Base-by-base conservation (phyloP, 2,888 invertebrate species). In the Tiphia femorata region DNA sequence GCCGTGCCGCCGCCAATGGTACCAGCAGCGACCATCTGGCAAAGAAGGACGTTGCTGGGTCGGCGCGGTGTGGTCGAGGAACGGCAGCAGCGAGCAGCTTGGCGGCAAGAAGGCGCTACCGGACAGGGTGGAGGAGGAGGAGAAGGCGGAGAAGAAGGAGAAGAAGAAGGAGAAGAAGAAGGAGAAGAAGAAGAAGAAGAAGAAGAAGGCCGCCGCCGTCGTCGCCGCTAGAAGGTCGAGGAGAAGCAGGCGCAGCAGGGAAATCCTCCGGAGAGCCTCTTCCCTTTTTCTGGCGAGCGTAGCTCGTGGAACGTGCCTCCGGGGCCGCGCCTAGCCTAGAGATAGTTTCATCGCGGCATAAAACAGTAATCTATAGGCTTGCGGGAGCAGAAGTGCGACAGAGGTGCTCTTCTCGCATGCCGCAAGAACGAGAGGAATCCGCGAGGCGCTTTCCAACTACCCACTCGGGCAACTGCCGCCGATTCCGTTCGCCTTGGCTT, bases 301-400 rank as follows among this genome's bases (percentile, higher is more conserved):
- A n/a, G n/a, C 12, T n/a, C 12, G 12, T 33, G 33, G n/a, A 33
- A 33, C 6, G 33, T 8, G 14, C 33, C 12, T n/a, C n/a, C n/a
- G n/a, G n/a, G 33, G 33, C 33, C 33, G 33, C 33, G 14, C 33
- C 33, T 62, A 57, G 59, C 46, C 41, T 23, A 48, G 48, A 58
- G 55, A 56, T 59, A 57, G 64, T 62, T 67, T 56, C 67, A 57
- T 67, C 58, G 42, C 27, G 54, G 50, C 46, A 56, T 58, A 61
- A 62, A 67, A 67, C 56, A 51, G 56, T 53, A 58, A 67, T 67
- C 62, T 48, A 54, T 40, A 48, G 55, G 42, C 43, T 44, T 51
- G 40, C 37, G 25, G 40, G 46, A 38, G 41, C 44, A 41, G 37
- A 33, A 29, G n/a, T n/a, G n/a, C n/a, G n/a, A n/a, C n/a, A n/a